Evolutionary conservation across 1,140 invertebrate genomes (phyloP), one percentile per base, ranked within the genome.

Genomic region (Trinorchestia longiramus): DNA sequence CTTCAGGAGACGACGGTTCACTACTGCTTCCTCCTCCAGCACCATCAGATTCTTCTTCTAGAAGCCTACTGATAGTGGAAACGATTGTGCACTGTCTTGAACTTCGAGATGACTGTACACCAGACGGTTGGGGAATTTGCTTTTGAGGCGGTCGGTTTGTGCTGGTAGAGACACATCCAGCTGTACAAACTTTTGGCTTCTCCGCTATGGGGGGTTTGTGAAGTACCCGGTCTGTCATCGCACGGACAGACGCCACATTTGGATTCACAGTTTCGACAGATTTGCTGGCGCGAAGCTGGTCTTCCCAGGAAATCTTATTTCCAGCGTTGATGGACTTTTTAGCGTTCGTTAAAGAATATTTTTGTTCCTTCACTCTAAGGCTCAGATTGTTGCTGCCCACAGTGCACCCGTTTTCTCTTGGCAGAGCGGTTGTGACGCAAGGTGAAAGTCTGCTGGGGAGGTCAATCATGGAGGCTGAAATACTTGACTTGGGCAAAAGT

Each of bases 151-250:
- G 43, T 94, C 92, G 43, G 44, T 45, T 95, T 95, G 40, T 42
- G 42, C 17, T 53, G 91, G 42, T 96, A 96, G 40, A 92, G 92
- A 47, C 95, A 57, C 91, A 57, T 40, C 87, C 95, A 40, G 77
- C 96, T 95, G 91, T 47, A 53, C 94, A 90, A 92, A 96, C 91
- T 43, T 95, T 87, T 42, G 96, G 96, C 88, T 96, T 96, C 96
- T 96, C 96, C 43, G 96, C 96, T 45, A 96, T 96, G 44, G 96
- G 96, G 23, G 96, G 96, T 90, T 96, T 96, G 88, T 96, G 96
- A 19, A 96, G 95, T 6, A 96, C 96, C 8, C 96, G 96, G 88
- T 96, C 96, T 6, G 96, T 96, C 91, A 96, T 96, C 44, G 96
- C 96, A 17, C 96, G 40, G 42, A 96, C 94, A 28, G 92, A 96